phyloP scores from a whole-genome alignment of 1,140 invertebrate genomes.

The Thaumatotibia leucotreta region DNA sequence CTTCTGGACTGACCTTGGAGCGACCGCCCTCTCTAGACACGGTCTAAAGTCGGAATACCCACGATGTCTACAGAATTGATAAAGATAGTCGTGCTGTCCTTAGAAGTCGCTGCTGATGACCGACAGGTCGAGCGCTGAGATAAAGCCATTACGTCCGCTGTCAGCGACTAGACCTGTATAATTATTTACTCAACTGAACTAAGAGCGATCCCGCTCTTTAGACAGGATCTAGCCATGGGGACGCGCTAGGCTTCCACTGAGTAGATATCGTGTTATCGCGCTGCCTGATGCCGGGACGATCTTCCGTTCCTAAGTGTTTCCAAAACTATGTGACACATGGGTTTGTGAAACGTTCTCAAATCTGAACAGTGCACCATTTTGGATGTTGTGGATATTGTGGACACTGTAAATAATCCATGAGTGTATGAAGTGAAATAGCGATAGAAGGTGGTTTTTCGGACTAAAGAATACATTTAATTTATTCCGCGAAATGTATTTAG shows the following conservation, averaged over 20 bases:
- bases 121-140: slow-evolving; percentile 53
- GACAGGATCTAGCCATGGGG: not conserved
- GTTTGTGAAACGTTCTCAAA: not conserved
- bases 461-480: no score
- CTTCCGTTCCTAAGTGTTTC: not conserved
- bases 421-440: not conserved
- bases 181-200: slow-evolving; percentile 18
- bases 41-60: slow-evolving; percentile 20
- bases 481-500: no score
- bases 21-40: slow-evolving; percentile 12
- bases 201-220: slow-evolving; percentile 22
- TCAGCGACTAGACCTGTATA: slow-evolving; percentile 16
- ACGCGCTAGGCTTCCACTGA: slow-evolving; percentile 65
- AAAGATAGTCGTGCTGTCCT: slow-evolving; percentile 60
- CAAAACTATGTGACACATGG: not conserved
- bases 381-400: not conserved
- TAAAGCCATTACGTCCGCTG: slow-evolving; percentile 40
- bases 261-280: slow-evolving; percentile 60
- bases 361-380: not conserved
- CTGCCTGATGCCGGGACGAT: slow-evolving; percentile 29
- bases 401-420: no score
- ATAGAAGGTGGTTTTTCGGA: no score
- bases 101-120: slow-evolving; percentile 55
- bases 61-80: slow-evolving; percentile 61
- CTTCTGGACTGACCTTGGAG: slow-evolving; percentile 29